Evolutionary conservation across 2,888 invertebrate genomes (phyloP), one percentile per base, ranked within the genome.

Genomic region (Tenthredo scrophulariae): DNA sequence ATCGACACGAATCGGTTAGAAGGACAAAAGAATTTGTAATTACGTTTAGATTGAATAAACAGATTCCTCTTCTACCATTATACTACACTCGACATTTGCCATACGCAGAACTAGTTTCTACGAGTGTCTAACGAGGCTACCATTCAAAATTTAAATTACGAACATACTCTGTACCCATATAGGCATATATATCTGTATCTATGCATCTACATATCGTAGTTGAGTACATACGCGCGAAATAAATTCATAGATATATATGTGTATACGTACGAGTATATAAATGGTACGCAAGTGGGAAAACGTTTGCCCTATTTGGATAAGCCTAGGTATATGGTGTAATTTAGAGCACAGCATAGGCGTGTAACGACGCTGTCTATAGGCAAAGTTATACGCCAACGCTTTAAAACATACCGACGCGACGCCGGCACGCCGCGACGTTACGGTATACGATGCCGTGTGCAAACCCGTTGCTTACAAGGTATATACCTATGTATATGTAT

Each of bases 281-380:
- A 70, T 29, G 15, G 26, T 67, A n/a, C 33, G 18, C 6, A 18
- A 70, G 37, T 18, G 33, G 43, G 46, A 46, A 46, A 75, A 75
- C 46, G 70, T n/a, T 46, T 75, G 40, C 75, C 43, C 46, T 75
- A 75, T 75, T 54, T 33, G 58, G 54, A n/a, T 33, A 46, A 33
- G 79, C 58, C 54, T 43, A 33, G 29, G 65, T 77, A 50, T 54
- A 80, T 10, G 15, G 22, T 18, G 62, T 58, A 80, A 80, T 80
- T 80, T 58, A 80, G 80, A 62, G 58, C 80, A 62, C 37, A 80
- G 33, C 29, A 26, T 33, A 29, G 54, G 22, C 77, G 62, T 62
- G 70, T 72, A 72, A 72, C 18, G 37, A 72, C 70, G 26, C 1
- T 50, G 37, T 79, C 54, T 58, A 79, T 33, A 79, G 54, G 54